A percentile compares a stretch with the other conserved stretches of the same genome.
Conservation (phyloP, 1,140 invertebrate genomes). For the Spodoptera litura region DNA sequence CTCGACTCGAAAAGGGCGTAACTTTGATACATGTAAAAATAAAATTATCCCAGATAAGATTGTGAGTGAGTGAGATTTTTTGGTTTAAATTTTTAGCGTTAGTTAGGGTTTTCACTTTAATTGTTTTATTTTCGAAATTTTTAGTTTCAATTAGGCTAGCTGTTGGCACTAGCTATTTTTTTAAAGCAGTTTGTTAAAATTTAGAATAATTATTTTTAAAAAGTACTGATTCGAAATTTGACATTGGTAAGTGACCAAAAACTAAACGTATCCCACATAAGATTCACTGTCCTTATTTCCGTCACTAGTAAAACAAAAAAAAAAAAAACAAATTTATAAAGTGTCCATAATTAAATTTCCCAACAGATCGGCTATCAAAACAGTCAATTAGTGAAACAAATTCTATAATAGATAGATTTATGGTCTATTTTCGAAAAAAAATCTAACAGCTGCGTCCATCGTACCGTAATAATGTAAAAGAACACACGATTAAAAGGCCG, state of each 20-base stretch:
- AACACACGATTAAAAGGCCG: slow-evolving; percentile 47
- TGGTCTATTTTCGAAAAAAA: slow-evolving; percentile 34
- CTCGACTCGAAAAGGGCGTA: slow-evolving; percentile 64
- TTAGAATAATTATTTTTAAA: too few relatives aligned
- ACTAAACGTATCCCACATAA: background rate
- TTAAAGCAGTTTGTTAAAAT: too few relatives aligned
- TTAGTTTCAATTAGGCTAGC: too few relatives aligned
- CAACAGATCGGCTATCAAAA: slow-evolving; percentile 34
- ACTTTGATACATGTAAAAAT: slow-evolving; percentile 48
- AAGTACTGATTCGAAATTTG: too few relatives aligned
- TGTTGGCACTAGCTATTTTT: too few relatives aligned
- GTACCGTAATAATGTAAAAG: slow-evolving; percentile 55
- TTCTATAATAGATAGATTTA: slow-evolving; percentile 45
- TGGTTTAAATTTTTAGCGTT: background rate
- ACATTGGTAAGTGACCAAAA: background rate
- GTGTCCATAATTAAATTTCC: slow-evolving; percentile 9
- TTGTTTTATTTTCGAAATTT: too few relatives aligned
- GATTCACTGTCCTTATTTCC: background rate
- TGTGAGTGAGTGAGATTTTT: background rate
- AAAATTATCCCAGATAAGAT: slow-evolving; percentile 3
- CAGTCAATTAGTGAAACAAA: slow-evolving; percentile 62
- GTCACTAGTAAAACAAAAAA: background rate
- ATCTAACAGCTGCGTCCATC: slow-evolving; percentile 56
- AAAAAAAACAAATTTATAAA: background rate
- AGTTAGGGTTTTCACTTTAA: too few relatives aligned